A percentile compares a stretch with the other conserved stretches of the same genome.
These are phyloP conservation scores for Bombyx huttoni DNA, from an alignment of 2,888 invertebrate species.

Conservation along the genomic window DNA sequence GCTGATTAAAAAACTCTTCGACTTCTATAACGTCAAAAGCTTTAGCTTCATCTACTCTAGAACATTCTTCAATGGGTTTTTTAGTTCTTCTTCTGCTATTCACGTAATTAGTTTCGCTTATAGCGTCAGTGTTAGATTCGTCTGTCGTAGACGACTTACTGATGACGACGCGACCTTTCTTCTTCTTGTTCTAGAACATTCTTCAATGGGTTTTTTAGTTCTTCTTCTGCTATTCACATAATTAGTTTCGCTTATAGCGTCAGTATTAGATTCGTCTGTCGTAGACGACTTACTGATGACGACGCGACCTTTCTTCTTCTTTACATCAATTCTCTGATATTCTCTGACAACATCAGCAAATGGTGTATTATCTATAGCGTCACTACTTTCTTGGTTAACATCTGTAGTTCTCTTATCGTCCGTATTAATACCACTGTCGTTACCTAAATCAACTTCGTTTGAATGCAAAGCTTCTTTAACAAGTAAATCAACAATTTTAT, in stretches of 20 bases:
- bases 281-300: slow-evolving; percentile 28
- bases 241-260: slow-evolving; percentile 28
- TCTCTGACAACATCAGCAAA: slow-evolving; percentile 9
- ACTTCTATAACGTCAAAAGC: slow-evolving; percentile 22
- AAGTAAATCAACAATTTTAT: slow-evolving; percentile 36
- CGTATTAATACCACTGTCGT: slow-evolving; percentile 24
- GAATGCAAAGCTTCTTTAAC: slow-evolving; percentile 34
- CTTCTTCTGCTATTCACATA: slow-evolving; percentile 21
- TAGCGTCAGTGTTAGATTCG: slow-evolving; percentile 38
- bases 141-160: slow-evolving; percentile 33
- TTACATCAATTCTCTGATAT: slow-evolving; percentile 2
- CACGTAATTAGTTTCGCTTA: slow-evolving; percentile 28
- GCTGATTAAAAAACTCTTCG: slow-evolving; percentile 41
- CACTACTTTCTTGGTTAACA: slow-evolving; percentile 14
- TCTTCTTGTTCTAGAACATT: slow-evolving; percentile 5
- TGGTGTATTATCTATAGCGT: slow-evolving; percentile 27
- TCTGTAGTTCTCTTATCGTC: slow-evolving; percentile 16
- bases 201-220: slow-evolving; percentile 6
- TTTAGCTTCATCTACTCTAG: slow-evolving; percentile 6
- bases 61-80: slow-evolving; percentile 6
- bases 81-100: slow-evolving; percentile 15
- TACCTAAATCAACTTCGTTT: slow-evolving; percentile 10
- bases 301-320: slow-evolving; percentile 11
- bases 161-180: too few species aligned
- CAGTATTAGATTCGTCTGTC: slow-evolving; percentile 39